A percentile compares a stretch with the other conserved stretches of the same genome.
These are phyloP conservation scores for Sphaerophoria rueppellii DNA, from an alignment of 2,888 invertebrate species.

Conservation along the genomic window DNA sequence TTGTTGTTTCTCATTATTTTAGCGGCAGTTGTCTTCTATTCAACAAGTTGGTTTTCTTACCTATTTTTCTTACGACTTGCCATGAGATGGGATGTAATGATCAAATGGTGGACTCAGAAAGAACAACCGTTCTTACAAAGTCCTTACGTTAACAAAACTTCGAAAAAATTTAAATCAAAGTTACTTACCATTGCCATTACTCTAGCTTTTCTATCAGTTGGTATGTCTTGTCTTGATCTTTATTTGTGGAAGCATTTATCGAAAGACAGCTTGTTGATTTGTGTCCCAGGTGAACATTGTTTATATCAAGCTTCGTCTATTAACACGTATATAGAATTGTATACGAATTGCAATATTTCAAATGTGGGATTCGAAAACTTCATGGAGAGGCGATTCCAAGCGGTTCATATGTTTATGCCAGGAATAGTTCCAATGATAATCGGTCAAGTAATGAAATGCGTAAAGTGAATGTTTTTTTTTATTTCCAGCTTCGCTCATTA, in stretches of 20 bases:
- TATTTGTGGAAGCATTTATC: not conserved
- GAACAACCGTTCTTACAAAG: no score
- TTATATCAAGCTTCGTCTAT: slow-evolving; percentile 42
- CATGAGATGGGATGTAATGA: no score
- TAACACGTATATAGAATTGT: slow-evolving; percentile 15
- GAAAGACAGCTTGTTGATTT: not conserved
- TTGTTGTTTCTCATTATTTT: no score
- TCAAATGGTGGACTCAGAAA: no score
- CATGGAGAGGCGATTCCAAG: slow-evolving; percentile 17
- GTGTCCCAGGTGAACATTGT: slow-evolving; percentile 44
- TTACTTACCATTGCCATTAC: not conserved
- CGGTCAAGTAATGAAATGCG: slow-evolving; percentile 34
- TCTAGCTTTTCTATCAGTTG: slow-evolving; percentile 29
- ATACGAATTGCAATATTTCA: slow-evolving; percentile 41
- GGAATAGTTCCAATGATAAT: slow-evolving; percentile 22
- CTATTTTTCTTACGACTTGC: no score
- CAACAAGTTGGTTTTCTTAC: no score
- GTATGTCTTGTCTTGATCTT: slow-evolving; percentile 28
- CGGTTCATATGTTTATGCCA: slow-evolving; percentile 43
- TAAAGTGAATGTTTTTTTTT: not conserved
- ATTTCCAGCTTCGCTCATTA: no score
- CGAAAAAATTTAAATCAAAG: no score
- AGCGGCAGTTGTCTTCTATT: no score
- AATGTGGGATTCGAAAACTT: not conserved
- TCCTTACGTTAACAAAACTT: no score